phyloP scores from a whole-genome alignment of 2,888 invertebrate species.

The Coronaproctus castanopsis region DNA sequence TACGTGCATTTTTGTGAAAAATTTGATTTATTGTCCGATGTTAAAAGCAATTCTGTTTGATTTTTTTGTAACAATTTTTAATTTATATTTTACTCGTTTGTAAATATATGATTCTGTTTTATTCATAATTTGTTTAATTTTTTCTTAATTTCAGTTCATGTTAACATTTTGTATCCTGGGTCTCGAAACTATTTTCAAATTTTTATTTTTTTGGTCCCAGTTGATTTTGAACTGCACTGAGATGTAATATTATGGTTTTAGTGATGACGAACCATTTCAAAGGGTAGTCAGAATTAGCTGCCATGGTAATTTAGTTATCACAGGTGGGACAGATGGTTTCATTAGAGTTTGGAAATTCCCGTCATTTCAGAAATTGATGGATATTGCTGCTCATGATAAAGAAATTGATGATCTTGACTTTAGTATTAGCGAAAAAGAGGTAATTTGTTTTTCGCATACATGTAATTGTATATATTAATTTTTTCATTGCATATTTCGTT shows the following conservation, averaged over 20 bases:
- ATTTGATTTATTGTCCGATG: too few species aligned
- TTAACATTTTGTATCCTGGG: too few species aligned
- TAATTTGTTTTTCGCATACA: constrained; percentile 14
- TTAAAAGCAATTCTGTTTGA: too few species aligned
- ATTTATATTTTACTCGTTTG: not conserved
- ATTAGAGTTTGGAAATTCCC: constrained; percentile 79
- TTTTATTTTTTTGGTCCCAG: too few species aligned
- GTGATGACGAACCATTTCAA: constrained; percentile 51
- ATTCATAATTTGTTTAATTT: too few species aligned
- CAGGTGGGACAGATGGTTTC: constrained; percentile 76
- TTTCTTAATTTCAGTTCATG: too few species aligned
- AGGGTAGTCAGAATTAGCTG: constrained; percentile 63
- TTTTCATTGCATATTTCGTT: too few species aligned
- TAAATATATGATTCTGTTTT: not conserved
- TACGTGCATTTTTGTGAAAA: too few species aligned
- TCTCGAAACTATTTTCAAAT: too few species aligned
- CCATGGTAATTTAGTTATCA: constrained; percentile 60
- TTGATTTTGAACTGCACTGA: too few species aligned
- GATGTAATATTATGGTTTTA: too few species aligned
- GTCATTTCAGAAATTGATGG: constrained; percentile 44
- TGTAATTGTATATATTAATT: not conserved
- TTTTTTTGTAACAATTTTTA: too few species aligned
- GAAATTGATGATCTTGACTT: constrained; percentile 91
- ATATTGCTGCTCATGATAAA: constrained; percentile 53
- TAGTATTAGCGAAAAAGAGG: constrained; percentile 46